Evolutionary conservation across 37 sponge, comb jelly and placozoan species (phyloP), one percentile per base, ranked within the genome.

Genomic region (Cliona cf. orientalis): DNA sequence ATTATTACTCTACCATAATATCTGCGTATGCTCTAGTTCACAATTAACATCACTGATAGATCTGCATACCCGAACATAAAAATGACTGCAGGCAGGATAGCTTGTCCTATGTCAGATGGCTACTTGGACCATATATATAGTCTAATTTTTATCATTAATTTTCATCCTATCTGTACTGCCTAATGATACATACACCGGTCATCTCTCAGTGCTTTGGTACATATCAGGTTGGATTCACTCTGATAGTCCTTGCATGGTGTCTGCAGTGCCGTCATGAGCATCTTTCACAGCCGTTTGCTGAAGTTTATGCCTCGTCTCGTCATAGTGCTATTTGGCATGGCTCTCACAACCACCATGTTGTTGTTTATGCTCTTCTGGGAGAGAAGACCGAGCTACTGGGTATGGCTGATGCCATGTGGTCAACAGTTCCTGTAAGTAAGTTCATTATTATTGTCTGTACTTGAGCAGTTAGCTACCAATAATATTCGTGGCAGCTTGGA

Each of bases 201-300:
- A 79, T 86, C 11, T 71, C 91, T 21, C 71, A 80, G 35, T 90
- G 86, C 49, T 75, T 90, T 35, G 91, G 91, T 5, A 80, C 85
- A 1, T 59, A 80, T 12, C 69, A 34, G 34, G 86, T 90, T 23
- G 91, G 91, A 0, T 75, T 84, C 69, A 40, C 53, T 25, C 59
- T 79, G 21, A 68, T 80, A 17, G 62, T 69, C 17, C 76, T 66
- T 21, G n/a, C n/a, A n/a, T n/a, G 91, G 91, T 28, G 17, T 80
- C 19, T 21, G 74, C 46, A 75, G 80, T 75, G 76, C 69, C 33
- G 37, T 75, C 21, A 60, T 39, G 67, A 80, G 86, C 37, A 6
- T 81, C 0, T 17, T 46, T 14, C n/a, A 36, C 22, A 78, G 82
- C 12, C 55, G 42, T 29, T 14, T 84, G 33, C 45, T 80, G 46